phyloP scores from a whole-genome alignment of 1,140 invertebrate species.

The Drosophila subpulchrella region DNA sequence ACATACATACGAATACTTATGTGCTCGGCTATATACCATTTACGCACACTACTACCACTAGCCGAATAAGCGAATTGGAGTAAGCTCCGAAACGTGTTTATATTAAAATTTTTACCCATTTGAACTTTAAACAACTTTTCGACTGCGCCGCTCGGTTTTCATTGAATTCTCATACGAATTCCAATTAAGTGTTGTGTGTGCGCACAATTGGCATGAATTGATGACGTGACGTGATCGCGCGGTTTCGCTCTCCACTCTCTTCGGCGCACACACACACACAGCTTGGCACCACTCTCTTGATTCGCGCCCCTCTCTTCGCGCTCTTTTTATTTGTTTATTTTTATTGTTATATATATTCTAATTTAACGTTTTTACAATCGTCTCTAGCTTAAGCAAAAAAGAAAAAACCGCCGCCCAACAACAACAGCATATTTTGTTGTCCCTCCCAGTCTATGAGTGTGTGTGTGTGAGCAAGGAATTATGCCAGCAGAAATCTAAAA shows the following conservation, averaged over 20 bases:
- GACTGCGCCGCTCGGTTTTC: slow-evolving; percentile 59
- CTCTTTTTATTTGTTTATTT: slow-evolving; percentile 59
- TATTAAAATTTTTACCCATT: slow-evolving; percentile 72
- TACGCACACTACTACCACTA: slow-evolving; percentile 15
- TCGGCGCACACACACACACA: slow-evolving; percentile 18
- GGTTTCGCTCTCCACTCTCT: slow-evolving; percentile 15
- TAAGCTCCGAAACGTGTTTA: slow-evolving; percentile 68
- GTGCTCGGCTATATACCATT: slow-evolving; percentile 1
- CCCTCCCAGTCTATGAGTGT: slow-evolving; percentile 3
- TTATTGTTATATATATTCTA: slow-evolving; percentile 41
- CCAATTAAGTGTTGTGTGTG: slow-evolving; percentile 79
- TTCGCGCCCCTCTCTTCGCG: slow-evolving; percentile 27
- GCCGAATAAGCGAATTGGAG: slow-evolving; percentile 55
- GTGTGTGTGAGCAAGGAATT: slow-evolving; percentile 63
- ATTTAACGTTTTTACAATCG: slow-evolving; percentile 48
- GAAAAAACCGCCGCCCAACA: slow-evolving; percentile 64
- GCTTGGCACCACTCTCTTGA: slow-evolving; percentile 13
- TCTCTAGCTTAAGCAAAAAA: slow-evolving; percentile 72
- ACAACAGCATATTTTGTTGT: slow-evolving; percentile 6
- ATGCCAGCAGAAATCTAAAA: slow-evolving; percentile 43
- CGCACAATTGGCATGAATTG: slow-evolving; percentile 82
- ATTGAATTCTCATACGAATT: slow-evolving; percentile 83
- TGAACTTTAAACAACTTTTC: slow-evolving; percentile 75
- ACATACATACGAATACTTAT: slow-evolving; percentile 6
- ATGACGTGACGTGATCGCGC: slow-evolving; percentile 76